Evolutionary conservation across 2,797 vertebrate genomes (phyloP).

Genomic region (Tinamus major): DNA sequence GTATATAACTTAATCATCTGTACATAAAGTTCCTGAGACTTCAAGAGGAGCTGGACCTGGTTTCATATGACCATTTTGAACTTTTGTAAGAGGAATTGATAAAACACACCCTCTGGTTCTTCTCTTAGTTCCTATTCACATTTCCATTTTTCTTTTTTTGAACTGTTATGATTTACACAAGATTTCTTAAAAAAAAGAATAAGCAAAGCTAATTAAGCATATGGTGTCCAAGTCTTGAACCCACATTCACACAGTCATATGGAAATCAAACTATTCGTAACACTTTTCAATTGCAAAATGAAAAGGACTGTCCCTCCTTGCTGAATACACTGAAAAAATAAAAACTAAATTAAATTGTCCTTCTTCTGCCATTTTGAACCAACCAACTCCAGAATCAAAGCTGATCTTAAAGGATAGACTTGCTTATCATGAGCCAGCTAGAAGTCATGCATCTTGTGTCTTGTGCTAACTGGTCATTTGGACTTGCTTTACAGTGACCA

Average conservation of each 20-base stretch:
- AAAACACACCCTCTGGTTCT: not conserved
- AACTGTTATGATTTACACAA: not conserved
- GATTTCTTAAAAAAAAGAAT: not conserved
- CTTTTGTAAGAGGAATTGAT: not conserved
- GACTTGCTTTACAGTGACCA: not conserved
- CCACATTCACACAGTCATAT: no score
- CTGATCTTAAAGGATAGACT: not conserved
- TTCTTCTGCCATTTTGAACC: not conserved
- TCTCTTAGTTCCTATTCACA: not conserved
- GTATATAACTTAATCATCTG: not conserved
- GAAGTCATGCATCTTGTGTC: not conserved
- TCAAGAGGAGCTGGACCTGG: not conserved
- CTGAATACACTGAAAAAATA: not conserved
- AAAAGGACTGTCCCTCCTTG: not conserved
- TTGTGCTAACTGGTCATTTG: not conserved
- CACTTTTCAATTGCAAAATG: accelerated
- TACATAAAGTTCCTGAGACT: not conserved
- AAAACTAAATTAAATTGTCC: not conserved
- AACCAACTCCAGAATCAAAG: not conserved
- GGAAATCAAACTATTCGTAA: not conserved
- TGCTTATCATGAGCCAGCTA: not conserved
- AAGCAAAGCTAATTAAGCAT: not conserved
- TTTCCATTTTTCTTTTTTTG: not conserved
- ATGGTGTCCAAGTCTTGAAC: not conserved
- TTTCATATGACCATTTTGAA: not conserved